Base-by-base conservation (phyloP, 2,797 vertebrate genomes). In the Atherinosoma microstoma region DNA sequence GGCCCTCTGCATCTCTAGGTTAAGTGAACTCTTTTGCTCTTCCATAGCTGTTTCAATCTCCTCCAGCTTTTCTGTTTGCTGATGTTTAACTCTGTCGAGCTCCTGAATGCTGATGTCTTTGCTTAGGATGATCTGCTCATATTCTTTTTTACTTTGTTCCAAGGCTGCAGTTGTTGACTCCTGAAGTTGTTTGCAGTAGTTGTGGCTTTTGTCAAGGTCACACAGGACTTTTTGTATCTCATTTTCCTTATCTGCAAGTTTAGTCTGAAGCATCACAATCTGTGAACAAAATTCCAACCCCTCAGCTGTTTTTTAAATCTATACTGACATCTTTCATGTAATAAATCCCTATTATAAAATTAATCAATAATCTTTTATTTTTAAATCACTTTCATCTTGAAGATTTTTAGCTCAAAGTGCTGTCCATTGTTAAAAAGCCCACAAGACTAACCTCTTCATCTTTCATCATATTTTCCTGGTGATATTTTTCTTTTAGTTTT, bases 401-500 rank as follows among this genome's bases (percentile, higher is more conserved):
- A 8, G n/a, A 49, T 3, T 11, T 9, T 2, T 20, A 49, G 9
- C 47, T 49, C 8, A 22, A 40, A 40, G 16, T 18, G 47, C 47
- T 49, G n/a, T 49, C 20, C 20, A 22, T 22, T n/a, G 47, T n/a
- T 45, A 18, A 45, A 45, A 49, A 49, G 8, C 20, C 6, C 47
- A 49, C 47, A 49, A 22, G 53, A 87, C 93, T 80, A 68, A 99
- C 98, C 95, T 97, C 93, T 29, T 96, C 90, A 79, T 96, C 94
- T 88, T 96, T 96, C 64, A 86, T 82, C 58, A 71, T 87, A 75
- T 93, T 85, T 90, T 97, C 93, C 78, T 94, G 92, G 54, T 92
- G 89, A 62, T 90, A 92, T 62, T 94, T 94, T 66, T 94, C 89
- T 85, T 96, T 95, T 67, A 96, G 87, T 36, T 94, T 91, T 63